phyloP scores from a whole-genome alignment of 2,888 invertebrate species.

The Caenorhabditis sulstoni region DNA sequence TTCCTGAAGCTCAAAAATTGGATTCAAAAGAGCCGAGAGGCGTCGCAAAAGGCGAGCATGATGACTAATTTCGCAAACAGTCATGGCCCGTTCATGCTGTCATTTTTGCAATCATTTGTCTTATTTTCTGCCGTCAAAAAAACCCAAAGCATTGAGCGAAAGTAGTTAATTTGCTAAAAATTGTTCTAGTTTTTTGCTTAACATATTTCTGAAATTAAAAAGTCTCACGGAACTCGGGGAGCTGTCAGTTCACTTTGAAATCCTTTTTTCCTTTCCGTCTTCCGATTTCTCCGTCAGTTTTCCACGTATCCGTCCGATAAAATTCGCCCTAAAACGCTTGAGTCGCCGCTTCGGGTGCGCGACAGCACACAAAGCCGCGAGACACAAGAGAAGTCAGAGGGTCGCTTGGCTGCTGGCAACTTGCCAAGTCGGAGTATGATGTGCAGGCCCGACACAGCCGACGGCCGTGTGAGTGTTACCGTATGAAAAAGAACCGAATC shows the following conservation, averaged over 20 bases:
- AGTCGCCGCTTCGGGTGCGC: not conserved
- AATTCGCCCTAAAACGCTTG: conserved; percentile 8
- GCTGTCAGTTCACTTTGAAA: too few species aligned
- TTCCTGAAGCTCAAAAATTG: too few species aligned
- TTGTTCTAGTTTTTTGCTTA: too few species aligned
- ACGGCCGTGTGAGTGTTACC: conserved; percentile 34
- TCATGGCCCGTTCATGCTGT: not conserved
- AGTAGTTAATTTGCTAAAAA: too few species aligned
- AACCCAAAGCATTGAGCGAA: too few species aligned
- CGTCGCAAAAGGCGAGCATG: too few species aligned
- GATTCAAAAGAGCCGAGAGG: too few species aligned
- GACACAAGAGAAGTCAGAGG: conserved; percentile 11
- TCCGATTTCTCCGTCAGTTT: not conserved
- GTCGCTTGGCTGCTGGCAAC: conserved; percentile 19
- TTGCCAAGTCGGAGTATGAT: conserved; percentile 50
- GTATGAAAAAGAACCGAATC: conserved; percentile 6
- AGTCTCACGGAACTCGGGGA: too few species aligned
- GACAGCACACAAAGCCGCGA: not conserved
- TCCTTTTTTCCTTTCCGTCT: conserved; percentile 4
- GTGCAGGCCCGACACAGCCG: conserved; percentile 52
- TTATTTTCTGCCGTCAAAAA: too few species aligned
- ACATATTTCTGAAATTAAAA: too few species aligned
- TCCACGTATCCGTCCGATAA: not conserved
- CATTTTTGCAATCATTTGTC: not conserved
- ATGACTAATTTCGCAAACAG: too few species aligned